Evolutionary conservation across 2,113 vertebrate genomes (phyloP).

Genomic region (Ciconia stormi): DNA sequence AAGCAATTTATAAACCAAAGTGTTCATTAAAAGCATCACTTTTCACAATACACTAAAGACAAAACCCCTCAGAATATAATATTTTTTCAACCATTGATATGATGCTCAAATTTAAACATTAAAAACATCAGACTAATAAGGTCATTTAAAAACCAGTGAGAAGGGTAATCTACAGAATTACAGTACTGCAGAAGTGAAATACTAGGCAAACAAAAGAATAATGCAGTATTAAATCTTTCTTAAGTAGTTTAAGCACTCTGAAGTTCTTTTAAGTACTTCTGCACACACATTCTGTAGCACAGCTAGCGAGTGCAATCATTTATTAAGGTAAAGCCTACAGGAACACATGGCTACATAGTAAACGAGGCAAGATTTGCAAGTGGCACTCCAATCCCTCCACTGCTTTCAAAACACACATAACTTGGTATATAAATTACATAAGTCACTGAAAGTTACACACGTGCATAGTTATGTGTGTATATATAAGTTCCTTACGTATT

Average conservation of each 20-base stretch:
- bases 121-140: not conserved
- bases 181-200: not conserved
- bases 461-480: rapidly evolving
- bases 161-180: not conserved
- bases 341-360: not conserved
- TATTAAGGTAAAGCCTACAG: not conserved
- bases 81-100: not conserved
- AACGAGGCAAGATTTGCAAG: not conserved
- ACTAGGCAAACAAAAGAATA: not conserved
- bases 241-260: not conserved
- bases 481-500: not conserved
- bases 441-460: not conserved
- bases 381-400: not conserved
- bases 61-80: not conserved
- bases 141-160: not conserved
- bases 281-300: not conserved
- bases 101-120: not conserved
- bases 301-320: not conserved
- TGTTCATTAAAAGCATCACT: not conserved
- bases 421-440: not conserved
- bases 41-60: not conserved
- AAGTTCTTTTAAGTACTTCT: not conserved
- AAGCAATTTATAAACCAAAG: not conserved
- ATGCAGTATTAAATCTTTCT: not conserved
- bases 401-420: not conserved